phyloP scores from a whole-genome alignment of 2,113 vertebrate genomes.

The Gymnogyps californianus region DNA sequence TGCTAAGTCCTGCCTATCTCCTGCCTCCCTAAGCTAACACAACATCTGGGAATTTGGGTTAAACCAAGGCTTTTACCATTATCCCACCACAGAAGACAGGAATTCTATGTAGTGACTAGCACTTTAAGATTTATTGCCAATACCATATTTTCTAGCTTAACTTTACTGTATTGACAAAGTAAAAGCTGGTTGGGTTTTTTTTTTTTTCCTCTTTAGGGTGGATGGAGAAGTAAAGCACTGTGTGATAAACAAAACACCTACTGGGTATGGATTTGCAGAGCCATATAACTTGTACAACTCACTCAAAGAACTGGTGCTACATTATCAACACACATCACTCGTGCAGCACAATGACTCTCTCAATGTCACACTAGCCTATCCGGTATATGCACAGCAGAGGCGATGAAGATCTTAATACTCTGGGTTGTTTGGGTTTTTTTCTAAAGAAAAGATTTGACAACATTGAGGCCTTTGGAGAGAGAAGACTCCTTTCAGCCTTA shows the following conservation, averaged over 20 bases:
- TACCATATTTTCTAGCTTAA: background rate
- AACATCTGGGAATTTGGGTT: background rate
- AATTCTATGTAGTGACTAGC: background rate
- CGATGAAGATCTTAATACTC: constrained; percentile 81
- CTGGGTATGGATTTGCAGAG: constrained; percentile 95
- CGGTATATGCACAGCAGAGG: constrained; percentile 93
- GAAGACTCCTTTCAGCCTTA: constrained; percentile 71
- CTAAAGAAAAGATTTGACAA: constrained; percentile 47
- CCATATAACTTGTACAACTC: constrained; percentile 98
- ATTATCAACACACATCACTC: constrained; percentile 98
- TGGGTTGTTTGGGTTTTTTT: constrained; percentile 24
- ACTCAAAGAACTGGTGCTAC: constrained; percentile 96
- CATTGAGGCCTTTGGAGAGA: constrained; percentile 74
- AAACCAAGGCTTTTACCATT: background rate
- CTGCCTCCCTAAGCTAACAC: background rate
- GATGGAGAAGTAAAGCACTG: constrained; percentile 98
- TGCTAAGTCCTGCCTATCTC: background rate
- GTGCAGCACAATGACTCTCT: constrained; percentile 99
- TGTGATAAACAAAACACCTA: constrained; percentile 97
- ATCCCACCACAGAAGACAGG: background rate
- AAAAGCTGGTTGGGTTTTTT: background rate
- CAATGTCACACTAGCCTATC: constrained; percentile 97
- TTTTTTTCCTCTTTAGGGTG: constrained; percentile 75
- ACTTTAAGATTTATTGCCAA: background rate
- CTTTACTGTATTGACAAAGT: background rate